A percentile compares a stretch with the other conserved stretches of the same genome.
phyloP scores from a whole-genome alignment of 1,140 invertebrate species.

The Sycobia sp. region DNA sequence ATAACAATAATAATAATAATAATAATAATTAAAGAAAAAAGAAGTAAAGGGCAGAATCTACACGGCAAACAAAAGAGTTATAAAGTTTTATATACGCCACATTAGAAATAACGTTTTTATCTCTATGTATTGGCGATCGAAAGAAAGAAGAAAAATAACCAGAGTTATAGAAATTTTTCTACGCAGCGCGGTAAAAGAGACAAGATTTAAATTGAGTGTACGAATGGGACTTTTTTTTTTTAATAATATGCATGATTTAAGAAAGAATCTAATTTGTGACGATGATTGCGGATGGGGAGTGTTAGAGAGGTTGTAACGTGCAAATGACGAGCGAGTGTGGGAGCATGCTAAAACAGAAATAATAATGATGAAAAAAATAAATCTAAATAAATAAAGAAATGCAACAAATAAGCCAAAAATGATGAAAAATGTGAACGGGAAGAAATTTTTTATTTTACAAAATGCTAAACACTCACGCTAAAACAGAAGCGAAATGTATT shows the following conservation, averaged over 20 bases:
- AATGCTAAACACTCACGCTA: slow-evolving; percentile 35
- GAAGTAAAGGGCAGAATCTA: no score
- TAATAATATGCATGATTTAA: slow-evolving; percentile 21
- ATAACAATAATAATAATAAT: no score
- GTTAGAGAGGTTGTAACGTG: slow-evolving; percentile 1
- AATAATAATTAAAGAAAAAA: no score
- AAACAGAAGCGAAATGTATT: slow-evolving; percentile 37
- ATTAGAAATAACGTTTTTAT: slow-evolving; percentile 34
- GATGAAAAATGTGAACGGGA: not conserved
- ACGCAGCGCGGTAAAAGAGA: slow-evolving; percentile 5
- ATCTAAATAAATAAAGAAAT: slow-evolving; percentile 1
- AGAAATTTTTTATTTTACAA: slow-evolving; percentile 23
- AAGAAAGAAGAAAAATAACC: not conserved
- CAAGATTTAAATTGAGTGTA: not conserved
- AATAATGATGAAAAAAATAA: not conserved
- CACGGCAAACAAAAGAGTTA: no score
- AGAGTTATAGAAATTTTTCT: slow-evolving; percentile 22
- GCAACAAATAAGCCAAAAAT: not conserved
- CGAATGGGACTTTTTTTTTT: slow-evolving; percentile 15
- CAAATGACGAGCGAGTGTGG: slow-evolving; percentile 12
- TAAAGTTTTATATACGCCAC: slow-evolving; percentile 14
- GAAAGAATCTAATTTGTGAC: slow-evolving; percentile 11
- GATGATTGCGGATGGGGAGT: slow-evolving; percentile 21
- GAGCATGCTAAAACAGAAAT: slow-evolving; percentile 22
- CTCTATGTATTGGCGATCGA: slow-evolving; percentile 30